Conservation (phyloP, 1,140 invertebrate species). For the Probaryconus sp. region DNA sequence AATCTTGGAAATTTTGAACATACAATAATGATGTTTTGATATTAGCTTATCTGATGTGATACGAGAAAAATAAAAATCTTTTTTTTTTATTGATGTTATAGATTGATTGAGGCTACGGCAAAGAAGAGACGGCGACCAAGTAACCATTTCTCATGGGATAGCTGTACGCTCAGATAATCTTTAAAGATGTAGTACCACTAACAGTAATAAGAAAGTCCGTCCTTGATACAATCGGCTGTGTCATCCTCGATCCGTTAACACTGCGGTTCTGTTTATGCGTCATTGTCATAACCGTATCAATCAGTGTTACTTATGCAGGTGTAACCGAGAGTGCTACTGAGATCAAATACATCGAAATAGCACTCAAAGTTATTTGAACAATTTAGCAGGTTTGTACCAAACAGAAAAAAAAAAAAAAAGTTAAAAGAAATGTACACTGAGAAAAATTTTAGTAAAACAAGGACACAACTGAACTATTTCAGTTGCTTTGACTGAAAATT, state of each 20-base stretch:
- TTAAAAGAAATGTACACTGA: too few relatives aligned
- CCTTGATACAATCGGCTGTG: constrained; percentile 76
- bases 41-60: too few relatives aligned
- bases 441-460: too few relatives aligned
- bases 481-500: too few relatives aligned
- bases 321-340: constrained; percentile 72
- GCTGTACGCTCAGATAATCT: constrained; percentile 65
- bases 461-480: too few relatives aligned
- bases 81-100: constrained; percentile 32
- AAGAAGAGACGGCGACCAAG: constrained; percentile 68
- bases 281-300: constrained; percentile 71
- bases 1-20: too few relatives aligned
- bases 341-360: constrained; percentile 58
- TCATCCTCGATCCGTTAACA: constrained; percentile 77
- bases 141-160: constrained; percentile 71
- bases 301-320: constrained; percentile 75
- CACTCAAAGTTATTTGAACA: constrained; percentile 65
- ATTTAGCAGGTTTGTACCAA: constrained; percentile 58
- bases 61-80: too few relatives aligned
- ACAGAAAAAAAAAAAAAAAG: too few relatives aligned
- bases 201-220: constrained; percentile 70
- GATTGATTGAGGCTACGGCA: constrained; percentile 1
- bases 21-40: too few relatives aligned
- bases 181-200: constrained; percentile 73
- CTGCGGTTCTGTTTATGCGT: constrained; percentile 68